A percentile compares a stretch with the other conserved stretches of the same genome.
These are phyloP conservation scores for Parnassius mnemosyne DNA, from an alignment of 2,888 invertebrate species.

Conservation along the genomic window DNA sequence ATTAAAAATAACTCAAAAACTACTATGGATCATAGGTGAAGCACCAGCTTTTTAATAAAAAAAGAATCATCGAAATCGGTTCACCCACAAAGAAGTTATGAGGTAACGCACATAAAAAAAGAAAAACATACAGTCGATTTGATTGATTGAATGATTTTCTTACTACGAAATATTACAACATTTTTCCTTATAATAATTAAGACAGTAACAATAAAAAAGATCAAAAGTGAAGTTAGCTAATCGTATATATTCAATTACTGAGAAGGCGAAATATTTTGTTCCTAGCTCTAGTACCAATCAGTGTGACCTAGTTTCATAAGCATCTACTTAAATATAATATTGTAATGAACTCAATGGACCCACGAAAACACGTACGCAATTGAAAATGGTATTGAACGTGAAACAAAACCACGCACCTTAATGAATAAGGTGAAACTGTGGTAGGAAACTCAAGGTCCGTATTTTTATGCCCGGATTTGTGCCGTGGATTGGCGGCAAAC, in stretches of 20 bases:
- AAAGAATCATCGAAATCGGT: too few species aligned
- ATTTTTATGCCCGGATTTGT: too few species aligned
- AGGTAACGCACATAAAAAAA: too few species aligned
- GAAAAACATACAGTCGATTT: too few species aligned
- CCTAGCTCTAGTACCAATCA: constrained; percentile 1
- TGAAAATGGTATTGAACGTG: background rate
- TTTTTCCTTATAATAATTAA: background rate
- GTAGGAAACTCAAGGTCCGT: too few species aligned
- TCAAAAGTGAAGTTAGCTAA: background rate
- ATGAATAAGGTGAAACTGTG: too few species aligned
- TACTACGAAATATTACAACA: background rate
- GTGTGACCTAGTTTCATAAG: constrained; percentile 2
- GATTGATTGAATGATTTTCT: background rate
- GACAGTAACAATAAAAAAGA: background rate
- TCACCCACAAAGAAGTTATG: too few species aligned
- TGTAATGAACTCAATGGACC: constrained; percentile 1
- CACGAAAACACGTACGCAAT: constrained; percentile 1
- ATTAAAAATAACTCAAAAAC: too few species aligned
- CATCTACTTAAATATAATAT: background rate
- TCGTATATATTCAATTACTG: background rate
- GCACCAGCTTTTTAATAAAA: too few species aligned
- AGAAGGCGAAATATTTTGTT: background rate
- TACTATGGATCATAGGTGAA: too few species aligned
- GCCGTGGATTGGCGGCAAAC: too few species aligned
- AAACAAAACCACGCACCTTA: too few species aligned